Conservation (phyloP, 2,888 invertebrate species). For the Ornithoptera priamus region DNA sequence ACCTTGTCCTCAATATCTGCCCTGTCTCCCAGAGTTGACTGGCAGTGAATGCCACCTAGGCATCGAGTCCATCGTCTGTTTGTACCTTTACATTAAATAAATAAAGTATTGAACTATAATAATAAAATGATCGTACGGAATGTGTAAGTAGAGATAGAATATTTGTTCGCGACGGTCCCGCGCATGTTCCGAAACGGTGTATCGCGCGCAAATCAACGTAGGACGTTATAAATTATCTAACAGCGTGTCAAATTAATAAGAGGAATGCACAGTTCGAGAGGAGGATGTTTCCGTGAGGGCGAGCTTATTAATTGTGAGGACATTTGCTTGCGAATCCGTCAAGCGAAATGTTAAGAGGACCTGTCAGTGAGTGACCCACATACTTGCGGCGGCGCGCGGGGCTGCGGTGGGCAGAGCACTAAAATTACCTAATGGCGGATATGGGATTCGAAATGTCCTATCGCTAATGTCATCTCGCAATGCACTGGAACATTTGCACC, state of each 20-base stretch:
- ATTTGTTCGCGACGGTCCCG: conserved; percentile 37
- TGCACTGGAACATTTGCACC: conserved; percentile 1
- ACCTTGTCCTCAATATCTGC: too few relatives aligned
- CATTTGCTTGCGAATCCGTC: conserved; percentile 71
- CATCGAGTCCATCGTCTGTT: too few relatives aligned
- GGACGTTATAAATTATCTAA: conserved; percentile 80
- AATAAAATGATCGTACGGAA: neutral
- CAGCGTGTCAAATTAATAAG: conserved; percentile 79
- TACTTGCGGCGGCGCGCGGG: conserved; percentile 30
- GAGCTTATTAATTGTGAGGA: conserved; percentile 71
- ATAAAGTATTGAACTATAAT: neutral
- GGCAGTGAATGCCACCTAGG: too few relatives aligned
- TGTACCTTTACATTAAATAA: too few relatives aligned
- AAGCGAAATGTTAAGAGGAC: conserved; percentile 41
- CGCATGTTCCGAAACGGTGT: conserved; percentile 40
- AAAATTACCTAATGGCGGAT: conserved; percentile 17
- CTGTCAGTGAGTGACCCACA: conserved; percentile 36
- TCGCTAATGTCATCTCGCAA: conserved; percentile 14
- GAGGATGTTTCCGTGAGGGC: conserved; percentile 63
- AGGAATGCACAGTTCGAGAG: conserved; percentile 68
- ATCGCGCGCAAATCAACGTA: conserved; percentile 58
- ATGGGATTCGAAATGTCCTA: conserved; percentile 11
- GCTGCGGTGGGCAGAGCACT: conserved; percentile 33
- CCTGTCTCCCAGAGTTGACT: too few relatives aligned
- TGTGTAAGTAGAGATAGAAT: neutral